Evolutionary conservation across 2,113 vertebrate species (phyloP).

Genomic region (Oophaga pumilio): DNA sequence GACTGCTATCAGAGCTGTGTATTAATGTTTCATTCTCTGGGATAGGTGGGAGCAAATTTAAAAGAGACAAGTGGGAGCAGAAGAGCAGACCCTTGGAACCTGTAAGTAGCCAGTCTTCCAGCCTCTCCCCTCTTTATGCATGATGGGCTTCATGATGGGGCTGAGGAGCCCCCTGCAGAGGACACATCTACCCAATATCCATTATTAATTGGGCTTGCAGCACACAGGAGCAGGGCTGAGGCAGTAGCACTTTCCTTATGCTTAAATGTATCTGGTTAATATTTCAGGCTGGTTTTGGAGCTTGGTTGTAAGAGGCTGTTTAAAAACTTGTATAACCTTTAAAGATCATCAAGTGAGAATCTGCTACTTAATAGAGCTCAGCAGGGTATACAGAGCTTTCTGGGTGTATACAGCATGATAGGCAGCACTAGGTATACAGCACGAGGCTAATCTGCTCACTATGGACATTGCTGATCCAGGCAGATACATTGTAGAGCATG

Average conservation of each 20-base stretch:
- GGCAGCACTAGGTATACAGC: not conserved
- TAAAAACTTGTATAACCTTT: conserved; percentile 12
- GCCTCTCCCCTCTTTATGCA: conserved; percentile 12
- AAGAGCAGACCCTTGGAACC: not conserved
- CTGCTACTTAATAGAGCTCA: not conserved
- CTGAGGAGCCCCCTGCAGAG: conserved; percentile 32
- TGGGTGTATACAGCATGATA: not conserved
- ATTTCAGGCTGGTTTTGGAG: conserved; percentile 10
- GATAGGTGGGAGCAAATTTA: conserved; percentile 24
- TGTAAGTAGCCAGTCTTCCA: not conserved
- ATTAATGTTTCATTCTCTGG: not conserved
- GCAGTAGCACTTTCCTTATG: not conserved
- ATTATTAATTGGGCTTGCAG: conserved; percentile 33
- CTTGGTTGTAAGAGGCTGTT: not conserved
- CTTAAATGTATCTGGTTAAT: conserved; percentile 31
- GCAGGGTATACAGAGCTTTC: not conserved
- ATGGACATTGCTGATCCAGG: too few relatives aligned
- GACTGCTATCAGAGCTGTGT: not conserved
- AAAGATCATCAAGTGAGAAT: not conserved
- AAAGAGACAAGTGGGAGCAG: not conserved
- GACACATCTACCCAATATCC: conserved; percentile 27
- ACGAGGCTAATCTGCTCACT: not conserved
- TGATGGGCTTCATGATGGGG: not conserved
- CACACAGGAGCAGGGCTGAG: conserved; percentile 11
- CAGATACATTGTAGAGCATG: too few relatives aligned